These are phyloP conservation scores for Mesorhabditis sp. DNA, from an alignment of 2,888 invertebrate species.

Conservation along the genomic window DNA sequence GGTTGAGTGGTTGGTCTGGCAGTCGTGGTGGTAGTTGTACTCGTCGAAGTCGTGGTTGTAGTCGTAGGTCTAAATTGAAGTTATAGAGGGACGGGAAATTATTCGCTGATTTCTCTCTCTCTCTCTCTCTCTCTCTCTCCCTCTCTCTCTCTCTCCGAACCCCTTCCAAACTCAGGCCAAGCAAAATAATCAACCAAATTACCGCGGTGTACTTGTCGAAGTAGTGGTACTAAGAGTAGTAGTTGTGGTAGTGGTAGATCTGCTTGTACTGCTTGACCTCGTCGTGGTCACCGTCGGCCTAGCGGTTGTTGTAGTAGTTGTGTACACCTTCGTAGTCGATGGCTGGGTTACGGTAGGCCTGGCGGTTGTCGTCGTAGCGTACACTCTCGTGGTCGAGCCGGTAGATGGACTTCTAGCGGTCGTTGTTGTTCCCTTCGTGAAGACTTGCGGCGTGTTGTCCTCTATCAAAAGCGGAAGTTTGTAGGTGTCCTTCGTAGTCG, in stretches of 20 bases:
- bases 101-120: neutral
- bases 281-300: conserved; percentile 16
- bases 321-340: conserved; percentile 13
- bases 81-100: neutral
- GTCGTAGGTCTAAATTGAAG: conserved; percentile 9
- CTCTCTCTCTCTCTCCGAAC: too few species aligned
- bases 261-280: conserved; percentile 10
- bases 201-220: neutral
- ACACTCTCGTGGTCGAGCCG: conserved; percentile 10
- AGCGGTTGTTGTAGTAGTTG: conserved; percentile 18
- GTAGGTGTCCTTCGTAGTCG: conserved; percentile 16
- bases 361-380: conserved; percentile 16
- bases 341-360: conserved; percentile 16
- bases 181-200: too few species aligned
- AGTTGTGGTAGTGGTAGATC: conserved; percentile 13
- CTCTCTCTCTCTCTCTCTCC: too few species aligned
- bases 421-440: conserved; percentile 8
- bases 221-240: conserved; percentile 19
- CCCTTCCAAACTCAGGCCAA: too few species aligned
- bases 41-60: conserved; percentile 23
- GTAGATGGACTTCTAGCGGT: conserved; percentile 14
- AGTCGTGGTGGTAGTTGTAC: conserved; percentile 16
- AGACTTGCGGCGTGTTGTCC: conserved; percentile 9
- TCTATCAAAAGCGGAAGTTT: neutral
- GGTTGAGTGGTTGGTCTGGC: conserved; percentile 12